A percentile compares a stretch with the other conserved stretches of the same genome.
These are phyloP conservation scores for Drosophila meridionalis DNA, from an alignment of 2,888 invertebrate genomes.

Conservation along the genomic window DNA sequence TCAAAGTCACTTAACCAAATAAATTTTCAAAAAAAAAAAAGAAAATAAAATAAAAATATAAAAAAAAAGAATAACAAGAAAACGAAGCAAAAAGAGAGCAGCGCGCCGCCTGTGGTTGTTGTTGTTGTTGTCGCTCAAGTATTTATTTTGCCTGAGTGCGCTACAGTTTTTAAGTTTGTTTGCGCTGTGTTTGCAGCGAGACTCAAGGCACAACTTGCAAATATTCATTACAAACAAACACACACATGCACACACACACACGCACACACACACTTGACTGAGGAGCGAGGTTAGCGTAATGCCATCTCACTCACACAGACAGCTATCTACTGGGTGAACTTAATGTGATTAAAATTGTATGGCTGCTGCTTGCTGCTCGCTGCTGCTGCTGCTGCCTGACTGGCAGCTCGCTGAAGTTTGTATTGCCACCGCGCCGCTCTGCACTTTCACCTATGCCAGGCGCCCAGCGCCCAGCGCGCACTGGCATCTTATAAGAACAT, in stretches of 20 bases:
- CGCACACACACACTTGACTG: slow-evolving; percentile 10
- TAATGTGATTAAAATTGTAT: slow-evolving; percentile 79
- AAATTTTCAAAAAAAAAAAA: slow-evolving; percentile 56
- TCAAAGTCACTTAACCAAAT: slow-evolving; percentile 78
- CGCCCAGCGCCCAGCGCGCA: slow-evolving; percentile 11
- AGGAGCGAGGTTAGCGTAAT: slow-evolving; percentile 17
- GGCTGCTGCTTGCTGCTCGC: slow-evolving; percentile 39
- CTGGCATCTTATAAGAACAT: slow-evolving; percentile 33
- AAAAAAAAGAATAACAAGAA: slow-evolving; percentile 6
- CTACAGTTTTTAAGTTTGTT: slow-evolving; percentile 79
- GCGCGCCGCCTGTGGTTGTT: slow-evolving; percentile 9
- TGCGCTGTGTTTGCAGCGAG: slow-evolving; percentile 69
- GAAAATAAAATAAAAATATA: background rate
- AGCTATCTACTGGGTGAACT: slow-evolving; percentile 57
- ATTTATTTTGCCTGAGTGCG: slow-evolving; percentile 79
- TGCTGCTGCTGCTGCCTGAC: background rate
- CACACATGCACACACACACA: slow-evolving; percentile 22
- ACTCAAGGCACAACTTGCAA: slow-evolving; percentile 70
- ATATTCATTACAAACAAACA: slow-evolving; percentile 60
- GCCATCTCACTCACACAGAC: slow-evolving; percentile 25
- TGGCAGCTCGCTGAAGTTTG: slow-evolving; percentile 13
- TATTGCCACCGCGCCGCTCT: slow-evolving; percentile 43
- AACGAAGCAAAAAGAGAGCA: slow-evolving; percentile 22
- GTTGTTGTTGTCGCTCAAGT: slow-evolving; percentile 59
- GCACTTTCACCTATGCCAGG: slow-evolving; percentile 53